Conservation (phyloP, 2,888 invertebrate species). For the Scaptomyza polygonia region DNA sequence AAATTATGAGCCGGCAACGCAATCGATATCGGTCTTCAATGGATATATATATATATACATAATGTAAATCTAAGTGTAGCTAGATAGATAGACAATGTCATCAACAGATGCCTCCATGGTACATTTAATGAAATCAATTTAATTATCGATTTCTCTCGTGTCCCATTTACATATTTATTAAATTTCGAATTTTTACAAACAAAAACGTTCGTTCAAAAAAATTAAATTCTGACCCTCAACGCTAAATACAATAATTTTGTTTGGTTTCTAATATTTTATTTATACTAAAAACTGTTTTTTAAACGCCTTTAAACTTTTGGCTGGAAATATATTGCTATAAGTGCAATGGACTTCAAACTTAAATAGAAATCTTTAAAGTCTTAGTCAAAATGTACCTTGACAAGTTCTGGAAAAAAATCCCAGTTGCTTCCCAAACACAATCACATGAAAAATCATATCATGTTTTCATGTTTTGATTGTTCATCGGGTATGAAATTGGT, state of each 20-base stretch:
- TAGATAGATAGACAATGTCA: constrained; percentile 47
- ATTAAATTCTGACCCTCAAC: not conserved
- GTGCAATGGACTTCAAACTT: too few species aligned
- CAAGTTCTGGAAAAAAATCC: too few species aligned
- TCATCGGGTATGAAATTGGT: constrained; percentile 8
- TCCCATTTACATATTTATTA: constrained; percentile 70
- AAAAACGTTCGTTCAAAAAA: not conserved
- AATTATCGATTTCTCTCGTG: constrained; percentile 66
- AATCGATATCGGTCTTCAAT: constrained; percentile 46
- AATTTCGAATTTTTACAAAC: constrained; percentile 32
- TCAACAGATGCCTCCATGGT: constrained; percentile 59
- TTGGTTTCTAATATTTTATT: constrained; percentile 4
- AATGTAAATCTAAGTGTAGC: too few species aligned
- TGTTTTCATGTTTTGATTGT: not conserved
- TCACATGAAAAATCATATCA: not conserved
- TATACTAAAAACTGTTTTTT: too few species aligned
- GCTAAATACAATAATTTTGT: not conserved
- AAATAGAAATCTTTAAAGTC: too few species aligned
- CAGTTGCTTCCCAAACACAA: too few species aligned
- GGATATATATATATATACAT: not conserved
- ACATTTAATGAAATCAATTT: constrained; percentile 72
- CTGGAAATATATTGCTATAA: too few species aligned
- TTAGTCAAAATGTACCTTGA: too few species aligned
- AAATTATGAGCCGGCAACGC: constrained; percentile 62
- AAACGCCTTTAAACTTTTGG: too few species aligned